Conservation (phyloP, 2,797 vertebrate species). For the Diplodus puntazzo region DNA sequence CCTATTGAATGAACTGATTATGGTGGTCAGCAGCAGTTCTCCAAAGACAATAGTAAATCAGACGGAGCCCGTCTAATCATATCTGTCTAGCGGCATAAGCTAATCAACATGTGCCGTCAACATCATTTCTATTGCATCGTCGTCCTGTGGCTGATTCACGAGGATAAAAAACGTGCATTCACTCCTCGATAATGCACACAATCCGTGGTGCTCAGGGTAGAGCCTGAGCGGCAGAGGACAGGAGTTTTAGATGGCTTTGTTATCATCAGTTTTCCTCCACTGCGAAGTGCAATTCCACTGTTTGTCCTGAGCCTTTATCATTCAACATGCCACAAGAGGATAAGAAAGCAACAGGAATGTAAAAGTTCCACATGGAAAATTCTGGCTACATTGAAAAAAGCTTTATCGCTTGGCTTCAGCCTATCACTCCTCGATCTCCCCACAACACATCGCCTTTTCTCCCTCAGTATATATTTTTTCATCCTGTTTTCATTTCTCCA, state of each 20-base stretch:
- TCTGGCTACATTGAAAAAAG: slow-evolving; percentile 22
- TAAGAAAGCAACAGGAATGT: slow-evolving; percentile 47
- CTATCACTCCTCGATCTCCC: slow-evolving; percentile 38
- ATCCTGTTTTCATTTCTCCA: slow-evolving; percentile 24
- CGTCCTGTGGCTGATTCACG: neutral
- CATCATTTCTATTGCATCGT: neutral
- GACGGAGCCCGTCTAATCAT: slow-evolving; percentile 35
- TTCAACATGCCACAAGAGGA: slow-evolving; percentile 35
- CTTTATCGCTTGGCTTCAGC: slow-evolving; percentile 15
- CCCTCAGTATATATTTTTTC: neutral
- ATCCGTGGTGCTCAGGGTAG: neutral
- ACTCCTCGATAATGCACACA: neutral
- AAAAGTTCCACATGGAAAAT: slow-evolving; percentile 58
- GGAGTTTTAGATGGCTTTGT: slow-evolving; percentile 28
- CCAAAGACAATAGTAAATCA: slow-evolving; percentile 66
- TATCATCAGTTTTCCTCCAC: slow-evolving; percentile 28
- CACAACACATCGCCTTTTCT: slow-evolving; percentile 6
- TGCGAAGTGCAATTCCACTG: slow-evolving; percentile 35
- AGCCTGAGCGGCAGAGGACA: neutral
- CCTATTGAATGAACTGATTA: slow-evolving; percentile 51
- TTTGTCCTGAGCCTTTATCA: slow-evolving; percentile 60
- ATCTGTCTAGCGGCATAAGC: slow-evolving; percentile 42
- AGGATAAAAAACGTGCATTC: neutral
- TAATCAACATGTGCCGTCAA: slow-evolving; percentile 57
- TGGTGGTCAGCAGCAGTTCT: slow-evolving; percentile 41